These are phyloP conservation scores for Drosophila funebris DNA, from an alignment of 1,140 invertebrate species.

Conservation along the genomic window DNA sequence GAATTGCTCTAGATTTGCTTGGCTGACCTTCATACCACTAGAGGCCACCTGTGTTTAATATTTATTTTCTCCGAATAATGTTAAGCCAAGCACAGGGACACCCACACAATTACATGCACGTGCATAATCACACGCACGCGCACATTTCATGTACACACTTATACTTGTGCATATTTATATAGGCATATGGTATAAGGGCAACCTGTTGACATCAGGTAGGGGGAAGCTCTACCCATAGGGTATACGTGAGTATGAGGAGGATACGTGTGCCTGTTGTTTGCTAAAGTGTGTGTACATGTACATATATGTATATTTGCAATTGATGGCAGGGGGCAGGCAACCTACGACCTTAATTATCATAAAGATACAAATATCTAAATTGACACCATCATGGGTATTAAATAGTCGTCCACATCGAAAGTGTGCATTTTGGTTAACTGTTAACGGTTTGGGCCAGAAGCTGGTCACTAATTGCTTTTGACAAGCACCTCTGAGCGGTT, in stretches of 20 bases:
- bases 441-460: slow-evolving; percentile 26
- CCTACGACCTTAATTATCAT: slow-evolving; percentile 28
- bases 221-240: neutral
- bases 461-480: slow-evolving; percentile 67
- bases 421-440: neutral
- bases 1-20: neutral
- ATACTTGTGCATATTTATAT: slow-evolving; percentile 2
- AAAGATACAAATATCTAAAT: slow-evolving; percentile 13
- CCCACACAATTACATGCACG: slow-evolving; percentile 31
- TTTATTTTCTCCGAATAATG: slow-evolving; percentile 52
- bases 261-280: slow-evolving; percentile 26
- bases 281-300: slow-evolving; percentile 7
- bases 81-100: slow-evolving; percentile 26
- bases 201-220: slow-evolving; percentile 70
- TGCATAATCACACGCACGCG: slow-evolving; percentile 27
- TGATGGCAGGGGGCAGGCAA: neutral
- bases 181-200: slow-evolving; percentile 38
- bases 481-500: slow-evolving; percentile 28
- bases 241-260: neutral
- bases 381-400: slow-evolving; percentile 10
- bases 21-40: slow-evolving; percentile 50
- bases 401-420: neutral
- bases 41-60: slow-evolving; percentile 16
- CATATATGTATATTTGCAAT: slow-evolving; percentile 5
- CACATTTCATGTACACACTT: slow-evolving; percentile 21